These are phyloP conservation scores for Hippolais icterina DNA, from an alignment of 2,113 vertebrate species.

Conservation along the genomic window DNA sequence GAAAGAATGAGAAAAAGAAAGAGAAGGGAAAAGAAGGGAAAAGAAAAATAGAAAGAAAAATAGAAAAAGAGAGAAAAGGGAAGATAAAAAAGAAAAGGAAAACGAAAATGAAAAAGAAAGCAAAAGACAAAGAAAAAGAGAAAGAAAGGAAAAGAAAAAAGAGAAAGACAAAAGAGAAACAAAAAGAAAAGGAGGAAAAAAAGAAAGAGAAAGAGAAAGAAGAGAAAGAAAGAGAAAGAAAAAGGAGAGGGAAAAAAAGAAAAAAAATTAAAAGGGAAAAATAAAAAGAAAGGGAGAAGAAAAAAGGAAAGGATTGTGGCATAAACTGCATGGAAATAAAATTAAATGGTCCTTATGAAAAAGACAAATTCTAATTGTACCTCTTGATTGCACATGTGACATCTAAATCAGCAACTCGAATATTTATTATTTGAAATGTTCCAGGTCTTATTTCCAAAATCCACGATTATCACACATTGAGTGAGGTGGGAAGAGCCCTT, in stretches of 20 bases:
- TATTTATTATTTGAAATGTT: neutral
- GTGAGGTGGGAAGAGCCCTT: neutral
- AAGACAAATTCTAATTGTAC: neutral
- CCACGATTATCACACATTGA: neutral
- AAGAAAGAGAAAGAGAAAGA: too few species aligned
- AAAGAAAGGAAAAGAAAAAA: neutral
- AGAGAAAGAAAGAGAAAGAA: rapidly evolving
- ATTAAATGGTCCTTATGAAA: neutral
- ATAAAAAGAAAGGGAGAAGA: rapidly evolving
- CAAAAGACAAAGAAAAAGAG: too few species aligned
- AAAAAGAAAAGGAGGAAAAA: rapidly evolving
- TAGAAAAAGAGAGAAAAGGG: rapidly evolving
- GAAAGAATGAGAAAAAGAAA: too few species aligned
- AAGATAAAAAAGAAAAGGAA: rapidly evolving
- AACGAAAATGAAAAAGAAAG: rapidly evolving
- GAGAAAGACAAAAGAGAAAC: neutral
- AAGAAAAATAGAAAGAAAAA: too few species aligned
- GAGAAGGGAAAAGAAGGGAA: neutral
- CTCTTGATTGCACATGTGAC: neutral
- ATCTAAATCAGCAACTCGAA: neutral
- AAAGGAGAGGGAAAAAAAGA: rapidly evolving
- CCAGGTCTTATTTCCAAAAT: neutral
- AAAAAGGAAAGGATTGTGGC: neutral
- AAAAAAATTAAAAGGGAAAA: rapidly evolving
- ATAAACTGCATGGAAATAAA: neutral